Percentiles rank a stretch among this genome's conserved stretches.
phyloP scores from a whole-genome alignment of 92 coral and sea anemone genomes.

The Blastomussa wellsi region DNA sequence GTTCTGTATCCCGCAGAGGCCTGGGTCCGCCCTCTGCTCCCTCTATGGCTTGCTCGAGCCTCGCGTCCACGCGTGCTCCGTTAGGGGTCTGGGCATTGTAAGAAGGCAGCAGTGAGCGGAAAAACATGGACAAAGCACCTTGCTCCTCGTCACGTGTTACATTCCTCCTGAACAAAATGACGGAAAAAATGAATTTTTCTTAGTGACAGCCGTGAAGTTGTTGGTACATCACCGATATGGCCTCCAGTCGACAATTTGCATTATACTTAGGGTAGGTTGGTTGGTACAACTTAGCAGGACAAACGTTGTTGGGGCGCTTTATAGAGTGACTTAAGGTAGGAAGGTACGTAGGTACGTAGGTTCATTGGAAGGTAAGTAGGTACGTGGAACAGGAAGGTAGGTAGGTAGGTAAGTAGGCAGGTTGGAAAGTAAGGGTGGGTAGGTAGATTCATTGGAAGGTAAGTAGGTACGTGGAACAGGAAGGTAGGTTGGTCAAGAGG shows the following conservation, averaged over 20 bases:
- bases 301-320: too few species aligned
- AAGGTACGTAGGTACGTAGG: too few species aligned
- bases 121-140: conserved; percentile 79
- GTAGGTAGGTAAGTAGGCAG: too few species aligned
- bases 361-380: too few species aligned
- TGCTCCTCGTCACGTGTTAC: conserved; percentile 36
- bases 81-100: conserved; percentile 77
- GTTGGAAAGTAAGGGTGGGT: too few species aligned
- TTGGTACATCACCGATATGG: neutral
- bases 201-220: neutral
- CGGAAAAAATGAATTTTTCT: neutral
- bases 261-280: neutral
- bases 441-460: neutral
- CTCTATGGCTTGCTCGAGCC: conserved; percentile 56
- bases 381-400: too few species aligned
- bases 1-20: conserved; percentile 86
- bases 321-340: too few species aligned
- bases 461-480: neutral
- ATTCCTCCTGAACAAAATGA: conserved; percentile 19
- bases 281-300: too few species aligned
- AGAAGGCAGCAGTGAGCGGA: conserved; percentile 91
- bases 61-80: conserved; percentile 55
- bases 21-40: conserved; percentile 91
- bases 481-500: too few species aligned
- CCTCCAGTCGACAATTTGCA: neutral